Evolutionary conservation across 1,140 invertebrate species (phyloP), one percentile per base, ranked within the genome.

Genomic region (Aphidius gifuensis): DNA sequence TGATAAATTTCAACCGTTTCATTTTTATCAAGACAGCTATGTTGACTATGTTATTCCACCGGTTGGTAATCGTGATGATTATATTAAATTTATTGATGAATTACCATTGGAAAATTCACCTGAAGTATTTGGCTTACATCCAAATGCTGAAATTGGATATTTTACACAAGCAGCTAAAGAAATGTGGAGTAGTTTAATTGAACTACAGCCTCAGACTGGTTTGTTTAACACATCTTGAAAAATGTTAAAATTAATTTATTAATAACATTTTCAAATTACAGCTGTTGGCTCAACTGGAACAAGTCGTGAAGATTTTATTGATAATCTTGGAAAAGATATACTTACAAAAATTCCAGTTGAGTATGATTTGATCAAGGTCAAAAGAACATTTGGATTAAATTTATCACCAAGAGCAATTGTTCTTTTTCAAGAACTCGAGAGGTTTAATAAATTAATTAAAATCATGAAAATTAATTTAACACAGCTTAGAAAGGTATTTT

Each of bases 71-170:
- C 84, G 87, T 62, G 87, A 92, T 43, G 83, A 86, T 66, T 92
- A 91, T 70, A 85, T 92, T 49, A 83, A 82, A 16, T 84, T 82
- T 67, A 90, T 93, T 66, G 89, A 92, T 69, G 82, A 84, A 64
- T 71, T 92, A 7, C 90, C 91, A 5, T 71, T 92, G 43, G 83
- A 85, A 4, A 91, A 92, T 68, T 87, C 87, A 38, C 93, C 94
- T 2, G 91, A 92, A 74, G 90, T 96, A 59, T 91, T 96, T 82
- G 94, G 94, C 61, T 83, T 97, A 67, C 92, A 97, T 81, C 85
- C 90, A 45, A 97, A 97, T 81, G 93, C 93, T 6, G 93, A 96
- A 84, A 96, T 96, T 73, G 88, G 88, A n/a, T 92, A 92, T 75
- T 94, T 93, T 74, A 94, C 91, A 46, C 85, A 91, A 76, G 89